These are phyloP conservation scores for Asteroscopus sphinx DNA, from an alignment of 2,888 invertebrate genomes.

Conservation along the genomic window DNA sequence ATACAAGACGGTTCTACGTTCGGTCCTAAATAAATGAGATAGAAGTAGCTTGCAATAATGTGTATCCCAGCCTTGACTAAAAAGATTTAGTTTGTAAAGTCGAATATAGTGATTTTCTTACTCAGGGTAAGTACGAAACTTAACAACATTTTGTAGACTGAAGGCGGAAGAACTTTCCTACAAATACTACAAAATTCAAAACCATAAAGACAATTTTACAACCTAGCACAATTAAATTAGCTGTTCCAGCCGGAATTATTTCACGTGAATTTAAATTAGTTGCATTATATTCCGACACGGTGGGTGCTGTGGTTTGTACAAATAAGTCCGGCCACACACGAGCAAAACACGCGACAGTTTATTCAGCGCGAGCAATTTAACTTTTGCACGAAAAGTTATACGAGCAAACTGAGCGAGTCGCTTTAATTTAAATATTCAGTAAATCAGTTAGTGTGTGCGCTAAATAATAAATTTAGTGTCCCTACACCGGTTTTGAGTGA, in stretches of 20 bases:
- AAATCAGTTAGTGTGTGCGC: slow-evolving; percentile 53
- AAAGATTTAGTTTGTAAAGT: slow-evolving; percentile 14
- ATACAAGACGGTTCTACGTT: not conserved
- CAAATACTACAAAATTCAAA: too few species aligned
- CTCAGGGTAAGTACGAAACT: too few species aligned
- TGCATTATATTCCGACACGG: slow-evolving; percentile 17
- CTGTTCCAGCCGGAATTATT: slow-evolving; percentile 35
- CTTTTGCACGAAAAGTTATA: slow-evolving; percentile 54
- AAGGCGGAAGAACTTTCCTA: too few species aligned
- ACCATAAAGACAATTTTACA: slow-evolving; percentile 3
- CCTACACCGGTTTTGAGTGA: slow-evolving; percentile 10
- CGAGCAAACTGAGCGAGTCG: slow-evolving; percentile 35
- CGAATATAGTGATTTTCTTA: slow-evolving; percentile 21
- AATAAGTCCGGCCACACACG: slow-evolving; percentile 30
- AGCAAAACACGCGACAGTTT: slow-evolving; percentile 35
- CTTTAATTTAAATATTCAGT: slow-evolving; percentile 61
- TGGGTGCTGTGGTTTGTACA: slow-evolving; percentile 16
- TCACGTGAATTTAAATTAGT: slow-evolving; percentile 39
- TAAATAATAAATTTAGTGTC: slow-evolving; percentile 45
- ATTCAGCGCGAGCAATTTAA: slow-evolving; percentile 59
- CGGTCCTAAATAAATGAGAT: slow-evolving; percentile 8
- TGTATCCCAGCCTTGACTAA: slow-evolving; percentile 12
- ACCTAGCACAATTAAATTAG: slow-evolving; percentile 33
- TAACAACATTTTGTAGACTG: too few species aligned
- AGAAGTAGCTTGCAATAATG: slow-evolving; percentile 5